Evolutionary conservation across 2,888 invertebrate genomes (phyloP), one percentile per base, ranked within the genome.

Genomic region (Aplocera efformata): DNA sequence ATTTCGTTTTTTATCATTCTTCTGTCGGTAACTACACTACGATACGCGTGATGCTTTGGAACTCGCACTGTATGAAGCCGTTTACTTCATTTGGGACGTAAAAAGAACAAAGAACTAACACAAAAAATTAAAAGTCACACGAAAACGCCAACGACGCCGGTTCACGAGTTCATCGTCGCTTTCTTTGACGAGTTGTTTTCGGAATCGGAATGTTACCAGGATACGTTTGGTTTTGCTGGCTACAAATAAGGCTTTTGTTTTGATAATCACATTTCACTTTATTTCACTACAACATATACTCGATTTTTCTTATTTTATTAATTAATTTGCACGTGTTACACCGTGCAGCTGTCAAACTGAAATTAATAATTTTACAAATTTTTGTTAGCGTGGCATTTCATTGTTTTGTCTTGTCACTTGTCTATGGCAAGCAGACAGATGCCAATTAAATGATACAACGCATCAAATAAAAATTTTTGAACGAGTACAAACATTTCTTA

Each of bases 111-210:
- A 81, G 81, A 80, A 77, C 63, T 56, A 84, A 85, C 82, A 84
- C 79, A 84, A 82, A 80, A 82, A 69, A 64, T 63, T 67, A 45
- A 65, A 58, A 75, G 72, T 75, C 72, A 73, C 76, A 80, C 75
- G 64, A 78, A 80, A 83, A 80, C 73, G 83, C 79, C 80, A 77
- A 74, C 71, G 79, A 83, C 78, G 85, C 86, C 86, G 86, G 86
- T 82, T 85, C 80, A 86, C 85, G 81, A 79, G 82, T 84, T 80
- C 85, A 85, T 81, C 82, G 77, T 79, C 71, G 69, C 67, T 66
- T 66, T 67, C 67, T 66, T 66, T 67, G 71, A 77, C 71, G 63
- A 76, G 77, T 79, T 76, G 82, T 84, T 81, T 80, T 65, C 21
- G 22, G 7, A 17, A 3, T 22, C 22, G 58, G 61, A 85, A 85